Conservation (phyloP, 2,888 invertebrate species). For the Xanthostigma xanthostigma region DNA sequence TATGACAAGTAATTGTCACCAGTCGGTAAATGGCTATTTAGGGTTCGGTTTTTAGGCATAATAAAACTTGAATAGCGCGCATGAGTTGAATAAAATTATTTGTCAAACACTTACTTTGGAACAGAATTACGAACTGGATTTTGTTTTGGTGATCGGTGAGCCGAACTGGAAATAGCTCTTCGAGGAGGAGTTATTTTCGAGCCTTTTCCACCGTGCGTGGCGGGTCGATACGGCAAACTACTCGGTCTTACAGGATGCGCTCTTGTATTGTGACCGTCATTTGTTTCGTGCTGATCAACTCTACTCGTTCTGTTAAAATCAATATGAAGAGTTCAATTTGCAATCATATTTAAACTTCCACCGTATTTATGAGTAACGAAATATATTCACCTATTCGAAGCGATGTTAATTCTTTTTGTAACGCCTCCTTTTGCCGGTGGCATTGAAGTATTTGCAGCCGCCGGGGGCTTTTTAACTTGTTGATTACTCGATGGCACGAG, state of each 20-base stretch:
- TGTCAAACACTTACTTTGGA: constrained; percentile 2
- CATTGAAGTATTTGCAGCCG: constrained; percentile 1
- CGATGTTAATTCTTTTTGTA: constrained; percentile 7
- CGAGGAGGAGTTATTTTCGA: constrained; percentile 32
- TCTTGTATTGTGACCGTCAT: constrained; percentile 19
- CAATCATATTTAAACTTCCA: no score
- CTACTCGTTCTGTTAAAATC: constrained; percentile 36
- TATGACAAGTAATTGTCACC: no score
- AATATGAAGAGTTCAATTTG: neutral
- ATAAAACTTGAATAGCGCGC: no score
- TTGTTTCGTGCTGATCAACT: constrained; percentile 38
- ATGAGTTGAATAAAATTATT: no score
- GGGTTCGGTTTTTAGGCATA: no score
- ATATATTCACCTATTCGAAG: constrained; percentile 2
- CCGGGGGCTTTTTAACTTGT: constrained; percentile 14
- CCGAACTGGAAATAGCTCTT: constrained; percentile 52
- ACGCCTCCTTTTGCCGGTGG: constrained; percentile 12
- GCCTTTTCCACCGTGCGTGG: constrained; percentile 18
- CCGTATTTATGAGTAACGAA: no score
- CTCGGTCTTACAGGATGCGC: constrained; percentile 41
- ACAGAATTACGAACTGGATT: constrained; percentile 12
- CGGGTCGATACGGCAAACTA: constrained; percentile 51
- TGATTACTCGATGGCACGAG: no score
- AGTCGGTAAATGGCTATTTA: no score
- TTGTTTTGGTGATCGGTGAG: constrained; percentile 34